Evolutionary conservation across 1,140 invertebrate species (phyloP), one percentile per base, ranked within the genome.

Genomic region (Schlechtendalia chinensis): DNA sequence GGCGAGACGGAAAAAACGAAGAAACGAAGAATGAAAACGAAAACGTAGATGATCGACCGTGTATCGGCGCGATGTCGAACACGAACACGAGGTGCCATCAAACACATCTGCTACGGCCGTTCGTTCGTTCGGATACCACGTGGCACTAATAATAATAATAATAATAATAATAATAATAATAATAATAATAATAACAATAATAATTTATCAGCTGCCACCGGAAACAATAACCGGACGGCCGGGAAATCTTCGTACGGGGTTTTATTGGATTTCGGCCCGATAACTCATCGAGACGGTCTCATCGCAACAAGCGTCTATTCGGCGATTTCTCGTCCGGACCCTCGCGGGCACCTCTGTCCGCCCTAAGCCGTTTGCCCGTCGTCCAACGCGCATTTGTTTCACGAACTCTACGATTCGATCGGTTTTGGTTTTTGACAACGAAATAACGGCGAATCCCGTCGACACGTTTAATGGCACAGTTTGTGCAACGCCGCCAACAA

Each of bases 201-300:
- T 63, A 79, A 79, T 79, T 79, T 79, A 79, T 79, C 75, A 79
- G 75, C 75, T 79, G 75, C 75, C 75, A 63, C 58, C 75, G 75
- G 75, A 79, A 79, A 79, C 75, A 79, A 79, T 79, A 79, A 79
- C n/a, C 75, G 58, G 50, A 72, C 75, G 75, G 29, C 14, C 32
- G 56, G 32, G 58, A 79, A 79, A 79, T 63, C 58, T 58, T 79
- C 50, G 50, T 79, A 61, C 50, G 75, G 75, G 75, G 63, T 79
- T 79, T 79, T 79, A 63, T 79, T 50, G 58, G 58, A 39, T 39
- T 16, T 79, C 63, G 17, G 74, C 74, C 56, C 74, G 22, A 77
- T 79, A 79, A 79, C 75, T 79, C 75, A 79, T 63, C 29, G 75
- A 79, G n/a, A 47, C 75, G 32, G 32, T 77, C 45, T 79, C n/a